Evolutionary conservation across 1,140 invertebrate species (phyloP).

Genomic region (Tyrophagus putrescentiae): DNA sequence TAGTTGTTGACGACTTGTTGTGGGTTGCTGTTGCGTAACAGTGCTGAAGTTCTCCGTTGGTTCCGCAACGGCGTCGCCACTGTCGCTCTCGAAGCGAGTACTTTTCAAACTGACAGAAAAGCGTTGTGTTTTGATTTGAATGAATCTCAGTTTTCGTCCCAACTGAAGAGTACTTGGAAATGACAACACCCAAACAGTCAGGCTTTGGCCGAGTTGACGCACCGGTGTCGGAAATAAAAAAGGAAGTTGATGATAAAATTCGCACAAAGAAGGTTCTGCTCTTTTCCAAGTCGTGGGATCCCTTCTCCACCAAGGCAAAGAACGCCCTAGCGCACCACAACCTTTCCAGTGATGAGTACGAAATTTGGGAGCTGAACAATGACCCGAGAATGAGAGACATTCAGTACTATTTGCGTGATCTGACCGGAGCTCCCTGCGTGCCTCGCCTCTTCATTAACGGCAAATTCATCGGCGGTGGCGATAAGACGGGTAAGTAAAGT

Average conservation of each 20-base stretch:
- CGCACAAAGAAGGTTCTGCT: background rate
- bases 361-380: background rate
- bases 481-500: background rate
- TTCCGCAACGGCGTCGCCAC: too few species aligned
- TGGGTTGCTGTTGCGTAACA: too few species aligned
- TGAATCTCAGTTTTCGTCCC: too few species aligned
- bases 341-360: background rate
- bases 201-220: too few species aligned
- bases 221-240: background rate
- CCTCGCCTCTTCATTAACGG: background rate
- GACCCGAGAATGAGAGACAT: background rate
- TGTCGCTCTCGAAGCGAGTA: too few species aligned
- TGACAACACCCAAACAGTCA: too few species aligned
- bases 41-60: too few species aligned
- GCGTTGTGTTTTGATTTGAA: too few species aligned
- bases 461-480: background rate
- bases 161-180: too few species aligned
- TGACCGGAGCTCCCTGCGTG: background rate
- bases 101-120: too few species aligned
- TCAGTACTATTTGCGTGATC: background rate
- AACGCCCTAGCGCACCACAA: background rate
- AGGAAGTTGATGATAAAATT: background rate
- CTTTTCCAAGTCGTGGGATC: background rate
- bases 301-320: background rate
- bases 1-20: too few species aligned